Conservation (phyloP, 2,888 invertebrate species). For the Noctua comes region DNA sequence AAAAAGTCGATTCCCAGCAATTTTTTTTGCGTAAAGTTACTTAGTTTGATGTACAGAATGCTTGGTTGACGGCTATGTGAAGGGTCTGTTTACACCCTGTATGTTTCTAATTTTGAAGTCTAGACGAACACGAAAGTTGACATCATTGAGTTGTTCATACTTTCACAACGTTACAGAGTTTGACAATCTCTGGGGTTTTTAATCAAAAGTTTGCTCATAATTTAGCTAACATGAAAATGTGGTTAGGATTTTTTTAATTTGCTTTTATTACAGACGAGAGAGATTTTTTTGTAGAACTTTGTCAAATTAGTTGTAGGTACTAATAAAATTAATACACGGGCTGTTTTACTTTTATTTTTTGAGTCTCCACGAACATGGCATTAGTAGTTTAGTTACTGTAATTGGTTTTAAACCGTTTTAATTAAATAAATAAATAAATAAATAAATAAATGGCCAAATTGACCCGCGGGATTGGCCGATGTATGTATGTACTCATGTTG, state of each 20-base stretch:
- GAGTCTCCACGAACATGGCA: not conserved
- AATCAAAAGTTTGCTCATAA: constrained; percentile 37
- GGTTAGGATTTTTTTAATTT: constrained; percentile 1
- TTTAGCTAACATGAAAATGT: constrained; percentile 21
- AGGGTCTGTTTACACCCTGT: too few species aligned
- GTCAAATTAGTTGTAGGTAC: not conserved
- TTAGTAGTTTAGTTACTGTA: too few species aligned
- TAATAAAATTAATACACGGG: not conserved
- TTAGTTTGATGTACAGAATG: too few species aligned
- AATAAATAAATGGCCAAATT: too few species aligned
- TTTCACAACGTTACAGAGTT: constrained; percentile 9
- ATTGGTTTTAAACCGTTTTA: too few species aligned
- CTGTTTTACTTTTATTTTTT: not conserved
- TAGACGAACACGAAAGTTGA: constrained; percentile 17
- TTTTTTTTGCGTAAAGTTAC: too few species aligned
- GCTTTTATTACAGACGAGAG: constrained; percentile 20
- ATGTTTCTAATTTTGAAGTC: constrained; percentile 23
- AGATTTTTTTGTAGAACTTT: not conserved
- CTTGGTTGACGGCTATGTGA: too few species aligned
- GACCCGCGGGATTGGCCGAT: too few species aligned
- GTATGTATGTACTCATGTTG: too few species aligned
- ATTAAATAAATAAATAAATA: too few species aligned
- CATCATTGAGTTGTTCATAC: constrained; percentile 30
- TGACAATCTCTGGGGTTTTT: constrained; percentile 26
- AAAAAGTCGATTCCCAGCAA: too few species aligned